phyloP scores from a whole-genome alignment of 2,888 invertebrate genomes.

The Phengaris arion region DNA sequence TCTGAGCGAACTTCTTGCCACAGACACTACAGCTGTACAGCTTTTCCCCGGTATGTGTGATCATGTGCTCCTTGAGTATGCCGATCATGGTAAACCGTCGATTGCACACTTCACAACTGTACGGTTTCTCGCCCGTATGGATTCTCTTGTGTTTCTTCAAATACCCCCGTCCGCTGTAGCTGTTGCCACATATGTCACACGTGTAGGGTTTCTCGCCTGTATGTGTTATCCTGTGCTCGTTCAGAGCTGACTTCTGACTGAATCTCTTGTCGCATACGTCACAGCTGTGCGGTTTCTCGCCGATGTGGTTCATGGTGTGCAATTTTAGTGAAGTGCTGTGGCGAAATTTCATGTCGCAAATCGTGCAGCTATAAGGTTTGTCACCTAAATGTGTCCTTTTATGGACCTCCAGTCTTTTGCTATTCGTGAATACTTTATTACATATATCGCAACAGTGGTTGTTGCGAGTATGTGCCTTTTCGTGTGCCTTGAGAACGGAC shows the following conservation, averaged over 20 bases:
- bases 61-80: background rate
- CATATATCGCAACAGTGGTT: background rate
- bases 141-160: background rate
- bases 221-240: background rate
- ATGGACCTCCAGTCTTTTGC: background rate
- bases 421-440: background rate
- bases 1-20: background rate
- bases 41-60: background rate
- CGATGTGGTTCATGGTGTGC: background rate
- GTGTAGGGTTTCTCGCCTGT: slow-evolving; percentile 1
- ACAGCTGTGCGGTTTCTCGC: slow-evolving; percentile 6
- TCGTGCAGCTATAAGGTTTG: background rate
- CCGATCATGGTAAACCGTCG: background rate
- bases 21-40: background rate
- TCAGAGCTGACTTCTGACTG: background rate
- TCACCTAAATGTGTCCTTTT: background rate
- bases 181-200: background rate
- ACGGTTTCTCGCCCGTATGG: background rate
- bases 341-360: slow-evolving; percentile 4
- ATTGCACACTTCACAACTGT: background rate
- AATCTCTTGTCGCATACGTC: background rate
- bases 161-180: background rate
- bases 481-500: background rate
- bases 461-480: background rate
- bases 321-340: background rate